Conservation (phyloP, 2,797 vertebrate species). For the Hipposideros larvatus region DNA sequence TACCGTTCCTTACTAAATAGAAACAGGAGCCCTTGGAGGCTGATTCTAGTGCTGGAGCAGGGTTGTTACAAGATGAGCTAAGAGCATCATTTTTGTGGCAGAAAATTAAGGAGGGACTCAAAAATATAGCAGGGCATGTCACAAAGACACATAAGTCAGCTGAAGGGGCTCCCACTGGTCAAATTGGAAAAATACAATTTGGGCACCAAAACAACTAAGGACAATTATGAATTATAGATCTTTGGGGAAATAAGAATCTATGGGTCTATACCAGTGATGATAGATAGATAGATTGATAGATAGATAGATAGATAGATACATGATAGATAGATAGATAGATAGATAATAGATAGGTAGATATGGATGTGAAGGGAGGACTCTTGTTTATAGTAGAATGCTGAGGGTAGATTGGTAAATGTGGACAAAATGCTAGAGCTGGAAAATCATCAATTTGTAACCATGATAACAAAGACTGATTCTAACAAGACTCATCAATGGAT, state of each 20-base stretch:
- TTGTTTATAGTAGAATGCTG: background rate
- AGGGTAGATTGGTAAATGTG: background rate
- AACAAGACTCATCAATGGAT: background rate
- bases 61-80: background rate
- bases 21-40: background rate
- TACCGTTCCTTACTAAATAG: background rate
- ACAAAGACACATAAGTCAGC: background rate
- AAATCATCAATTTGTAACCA: background rate
- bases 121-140: background rate
- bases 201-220: background rate
- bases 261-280: background rate
- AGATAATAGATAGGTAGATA: background rate
- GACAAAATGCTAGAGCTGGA: background rate
- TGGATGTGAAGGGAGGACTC: background rate
- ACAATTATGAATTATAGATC: background rate
- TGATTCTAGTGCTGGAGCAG: background rate
- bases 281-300: background rate
- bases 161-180: background rate
- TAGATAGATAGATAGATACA: background rate
- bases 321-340: no score
- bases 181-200: background rate
- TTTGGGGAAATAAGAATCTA: background rate
- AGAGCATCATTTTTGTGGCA: background rate
- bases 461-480: background rate
- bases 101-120: conserved; percentile 35